These are phyloP conservation scores for Cepaea nemoralis DNA, from an alignment of 1,140 invertebrate genomes.

Conservation along the genomic window DNA sequence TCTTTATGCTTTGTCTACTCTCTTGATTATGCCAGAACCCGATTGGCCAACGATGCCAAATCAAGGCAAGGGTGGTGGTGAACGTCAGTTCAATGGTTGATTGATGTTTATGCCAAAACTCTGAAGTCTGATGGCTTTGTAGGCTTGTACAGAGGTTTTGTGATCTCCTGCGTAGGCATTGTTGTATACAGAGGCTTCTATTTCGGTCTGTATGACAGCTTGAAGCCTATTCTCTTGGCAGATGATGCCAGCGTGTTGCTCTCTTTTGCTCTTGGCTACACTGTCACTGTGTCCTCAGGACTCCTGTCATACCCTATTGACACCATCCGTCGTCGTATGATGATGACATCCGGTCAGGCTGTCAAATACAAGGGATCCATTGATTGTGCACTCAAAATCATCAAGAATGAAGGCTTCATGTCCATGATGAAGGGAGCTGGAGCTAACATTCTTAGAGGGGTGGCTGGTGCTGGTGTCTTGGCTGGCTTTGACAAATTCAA, in stretches of 20 bases:
- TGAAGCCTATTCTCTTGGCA: constrained; percentile 84
- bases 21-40: constrained; percentile 93
- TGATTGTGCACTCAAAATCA: constrained; percentile 74
- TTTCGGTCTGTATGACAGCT: constrained; percentile 95
- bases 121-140: constrained; percentile 87
- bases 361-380: constrained; percentile 76
- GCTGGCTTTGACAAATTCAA: constrained; percentile 76
- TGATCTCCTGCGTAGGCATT: constrained; percentile 81
- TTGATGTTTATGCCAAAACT: constrained; percentile 89
- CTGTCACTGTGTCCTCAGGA: constrained; percentile 88
- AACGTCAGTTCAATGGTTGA: constrained; percentile 89
- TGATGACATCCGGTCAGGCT: constrained; percentile 78
- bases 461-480: constrained; percentile 73
- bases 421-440: constrained; percentile 76
- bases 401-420: constrained; percentile 75
- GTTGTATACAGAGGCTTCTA: constrained; percentile 83
- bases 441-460: constrained; percentile 75
- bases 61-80: constrained; percentile 82
- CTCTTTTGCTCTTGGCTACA: constrained; percentile 86
- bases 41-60: constrained; percentile 76
- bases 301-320: constrained; percentile 95
- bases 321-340: constrained; percentile 93
- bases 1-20: constrained; percentile 96
- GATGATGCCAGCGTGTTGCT: constrained; percentile 87
- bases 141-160: constrained; percentile 93